A percentile compares a stretch with the other conserved stretches of the same genome.
These are phyloP conservation scores for Lepidochrysops patricia DNA, from an alignment of 2,888 invertebrate species.

Conservation along the genomic window DNA sequence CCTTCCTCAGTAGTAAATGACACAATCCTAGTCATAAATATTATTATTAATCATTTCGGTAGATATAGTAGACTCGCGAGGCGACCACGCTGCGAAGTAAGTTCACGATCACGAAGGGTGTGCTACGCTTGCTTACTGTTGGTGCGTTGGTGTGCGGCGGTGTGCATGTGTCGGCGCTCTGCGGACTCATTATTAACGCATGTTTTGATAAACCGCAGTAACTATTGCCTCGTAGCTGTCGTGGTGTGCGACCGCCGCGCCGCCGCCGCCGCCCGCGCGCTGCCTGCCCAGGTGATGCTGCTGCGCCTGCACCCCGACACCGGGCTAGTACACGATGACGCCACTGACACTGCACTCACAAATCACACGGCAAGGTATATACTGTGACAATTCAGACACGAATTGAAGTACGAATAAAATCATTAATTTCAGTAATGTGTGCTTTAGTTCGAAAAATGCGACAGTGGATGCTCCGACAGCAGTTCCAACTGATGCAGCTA, in stretches of 20 bases:
- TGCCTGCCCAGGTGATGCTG: conserved; percentile 6
- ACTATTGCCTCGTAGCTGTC: conserved; percentile 7
- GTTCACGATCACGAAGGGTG: neutral
- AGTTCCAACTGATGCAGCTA: neutral
- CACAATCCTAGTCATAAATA: neutral
- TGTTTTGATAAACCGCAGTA: conserved; percentile 11
- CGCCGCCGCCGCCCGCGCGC: neutral
- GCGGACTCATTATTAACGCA: neutral
- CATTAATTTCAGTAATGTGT: neutral
- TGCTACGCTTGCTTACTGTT: neutral
- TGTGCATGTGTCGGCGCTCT: neutral
- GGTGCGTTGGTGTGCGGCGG: neutral
- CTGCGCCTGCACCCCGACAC: neutral
- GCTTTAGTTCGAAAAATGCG: neutral
- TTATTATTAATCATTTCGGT: neutral
- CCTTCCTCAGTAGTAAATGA: neutral
- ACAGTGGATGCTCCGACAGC: neutral
- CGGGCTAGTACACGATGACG: neutral
- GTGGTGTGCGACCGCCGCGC: conserved; percentile 1
- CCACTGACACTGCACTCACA: neutral
- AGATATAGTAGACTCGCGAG: neutral
- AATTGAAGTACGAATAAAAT: neutral
- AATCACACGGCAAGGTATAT: neutral
- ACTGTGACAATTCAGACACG: neutral
- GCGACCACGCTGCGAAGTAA: neutral